These are phyloP conservation scores for Pachymerium ferrugineum DNA, from an alignment of 2,888 invertebrate genomes.

Conservation along the genomic window DNA sequence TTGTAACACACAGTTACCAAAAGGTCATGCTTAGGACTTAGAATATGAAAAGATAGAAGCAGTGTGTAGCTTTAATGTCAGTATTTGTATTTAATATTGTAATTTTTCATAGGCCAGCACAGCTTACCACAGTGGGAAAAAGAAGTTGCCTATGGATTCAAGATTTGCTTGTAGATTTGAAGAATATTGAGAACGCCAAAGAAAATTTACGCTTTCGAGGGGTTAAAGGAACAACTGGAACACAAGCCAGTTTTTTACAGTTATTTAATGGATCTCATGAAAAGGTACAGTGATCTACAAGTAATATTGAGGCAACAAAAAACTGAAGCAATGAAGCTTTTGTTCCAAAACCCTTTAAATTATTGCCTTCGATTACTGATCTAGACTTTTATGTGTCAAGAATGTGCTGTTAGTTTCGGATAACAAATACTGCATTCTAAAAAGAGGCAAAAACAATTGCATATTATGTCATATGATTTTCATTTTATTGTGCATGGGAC, in stretches of 20 bases:
- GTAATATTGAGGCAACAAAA: too few relatives aligned
- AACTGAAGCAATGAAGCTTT: too few relatives aligned
- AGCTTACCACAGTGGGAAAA: constrained; percentile 96
- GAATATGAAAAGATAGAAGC: background rate
- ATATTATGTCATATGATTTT: too few relatives aligned
- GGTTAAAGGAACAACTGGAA: constrained; percentile 98
- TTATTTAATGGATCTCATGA: constrained; percentile 78
- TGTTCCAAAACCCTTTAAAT: too few relatives aligned
- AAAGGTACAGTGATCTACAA: too few relatives aligned
- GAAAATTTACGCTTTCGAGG: constrained; percentile 86
- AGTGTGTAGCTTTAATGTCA: background rate
- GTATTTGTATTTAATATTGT: background rate
- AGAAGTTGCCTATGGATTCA: constrained; percentile 91
- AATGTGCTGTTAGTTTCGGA: too few relatives aligned
- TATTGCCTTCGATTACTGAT: too few relatives aligned
- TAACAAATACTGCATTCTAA: too few relatives aligned
- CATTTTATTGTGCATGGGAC: too few relatives aligned
- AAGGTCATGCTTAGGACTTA: background rate
- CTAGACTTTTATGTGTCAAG: too few relatives aligned
- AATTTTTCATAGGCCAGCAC: constrained; percentile 66
- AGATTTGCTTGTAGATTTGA: constrained; percentile 90
- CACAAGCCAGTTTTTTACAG: constrained; percentile 92
- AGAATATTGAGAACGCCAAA: constrained; percentile 67
- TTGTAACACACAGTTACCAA: background rate
- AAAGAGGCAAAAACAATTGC: too few relatives aligned